Base-by-base conservation (phyloP, 1,140 invertebrate genomes). In the Phymorhynchus buccinoides region DNA sequence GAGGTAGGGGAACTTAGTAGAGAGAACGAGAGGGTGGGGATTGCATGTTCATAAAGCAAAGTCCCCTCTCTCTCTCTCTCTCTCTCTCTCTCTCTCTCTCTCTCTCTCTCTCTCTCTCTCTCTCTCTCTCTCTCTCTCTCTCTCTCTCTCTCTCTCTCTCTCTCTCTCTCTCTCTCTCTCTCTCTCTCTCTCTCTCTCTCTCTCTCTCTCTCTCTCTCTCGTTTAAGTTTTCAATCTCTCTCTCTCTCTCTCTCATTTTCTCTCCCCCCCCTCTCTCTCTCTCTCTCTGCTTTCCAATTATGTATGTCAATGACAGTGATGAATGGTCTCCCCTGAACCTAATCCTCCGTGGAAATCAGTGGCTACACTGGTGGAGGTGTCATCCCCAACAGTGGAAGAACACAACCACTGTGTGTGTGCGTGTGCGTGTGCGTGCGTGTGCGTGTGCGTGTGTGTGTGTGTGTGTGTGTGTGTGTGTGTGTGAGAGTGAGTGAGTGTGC, bases 241-340 rank as follows among this genome's bases (percentile, higher is more conserved):
- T 48, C 44, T 48, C 44, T 48, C 7, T 9, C 7, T 48, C 7
- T 48, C 44, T 52, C 12, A 52, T 52, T 9, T 14, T 62, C 14
- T 62, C 56, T 84, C 56, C 83, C 83, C 73, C n/a, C 78, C 78
- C 77, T 85, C 86, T 35, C 62, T 85, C 78, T 88, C 85, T 42
- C 81, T 77, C 73, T 77, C 73, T 77, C 73, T 77, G 14, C 56
- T 62, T 62, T 62, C 56, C 56, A 62, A 62, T 62, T 62, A 62
- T 62, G 56, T 62, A 62, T 62, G 6, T 16, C 56, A 27, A 22
- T 62, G 56, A 62, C 56, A 62, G 56, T 62, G 56, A 62, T 62
- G 22, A 62, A 62, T 62, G 56, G 56, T 16, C 56, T 16, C 56
- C 56, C 56, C 56, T 62, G 56, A 62, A 62, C 56, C 56, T 62